Evolutionary conservation across 2,797 vertebrate genomes (phyloP), one percentile per base, ranked within the genome.

Genomic region (Balearica regulorum): DNA sequence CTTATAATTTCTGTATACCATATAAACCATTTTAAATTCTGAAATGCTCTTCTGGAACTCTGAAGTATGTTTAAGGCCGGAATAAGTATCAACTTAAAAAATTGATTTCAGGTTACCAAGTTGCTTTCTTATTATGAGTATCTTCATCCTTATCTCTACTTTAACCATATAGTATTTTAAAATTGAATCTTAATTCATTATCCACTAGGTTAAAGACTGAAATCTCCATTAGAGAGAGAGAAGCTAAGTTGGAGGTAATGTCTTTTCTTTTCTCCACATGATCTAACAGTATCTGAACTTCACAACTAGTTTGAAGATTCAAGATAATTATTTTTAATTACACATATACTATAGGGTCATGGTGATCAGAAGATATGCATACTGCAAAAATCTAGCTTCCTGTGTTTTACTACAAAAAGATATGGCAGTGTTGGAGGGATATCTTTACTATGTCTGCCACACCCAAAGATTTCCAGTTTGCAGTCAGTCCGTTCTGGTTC

Each of bases 191-290:
- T 93, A 91, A 89, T 95, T 96, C 65, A 29, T 93, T 97, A 90
- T 97, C 95, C 55, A 97, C 33, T 93, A 97, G 96, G 97, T 95
- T 97, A 89, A 97, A 94, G 97, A 91, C 78, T 1, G 9, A 95
- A 93, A 85, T 92, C 77, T 58, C 82, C 79, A 64, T 83, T 89
- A 95, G 87, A 65, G 80, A 94, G 91, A 88, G 70, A 83, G 88
- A 96, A 94, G 83, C 87, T 76, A 77, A 93, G 9, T 61, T 94
- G 87, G 93, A 97, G 97, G 97, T 97, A 95, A 94, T 76, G 15
- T 83, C 65, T 92, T 76, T 28, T 91, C 87, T 95, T 61, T 80
- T 92, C 79, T 76, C 49, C 79, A n/a, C 49, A 19, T 28, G 54
- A 13, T 73, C 24, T 69, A 37, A 82, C 57, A n/a, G 0, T 48